Evolutionary conservation across 2,888 invertebrate species (phyloP).

Genomic region (Cordilura impudica): DNA sequence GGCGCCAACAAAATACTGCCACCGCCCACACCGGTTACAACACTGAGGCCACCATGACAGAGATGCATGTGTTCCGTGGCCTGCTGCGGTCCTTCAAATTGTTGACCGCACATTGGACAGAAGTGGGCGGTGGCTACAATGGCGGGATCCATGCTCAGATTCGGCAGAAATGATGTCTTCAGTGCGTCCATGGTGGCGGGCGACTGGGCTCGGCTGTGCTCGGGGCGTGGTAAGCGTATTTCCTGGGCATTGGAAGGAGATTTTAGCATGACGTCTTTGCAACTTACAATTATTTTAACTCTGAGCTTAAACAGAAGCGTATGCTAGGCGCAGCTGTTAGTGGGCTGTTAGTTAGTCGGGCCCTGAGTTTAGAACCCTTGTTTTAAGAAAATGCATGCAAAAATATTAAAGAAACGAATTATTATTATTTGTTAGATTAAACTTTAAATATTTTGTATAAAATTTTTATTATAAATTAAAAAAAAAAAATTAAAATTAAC

Average conservation of each 20-base stretch:
- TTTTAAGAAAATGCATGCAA: constrained; percentile 49
- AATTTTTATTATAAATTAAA: background rate
- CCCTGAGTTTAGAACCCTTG: constrained; percentile 50
- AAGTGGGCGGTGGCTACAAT: constrained; percentile 68
- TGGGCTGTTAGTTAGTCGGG: constrained; percentile 58
- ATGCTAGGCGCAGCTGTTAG: constrained; percentile 56
- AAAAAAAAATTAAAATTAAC: background rate
- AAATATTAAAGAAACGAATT: constrained; percentile 17
- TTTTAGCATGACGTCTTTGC: constrained; percentile 72
- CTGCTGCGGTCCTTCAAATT: constrained; percentile 74
- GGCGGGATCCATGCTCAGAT: constrained; percentile 75
- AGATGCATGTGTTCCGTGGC: constrained; percentile 75
- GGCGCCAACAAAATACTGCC: constrained; percentile 66
- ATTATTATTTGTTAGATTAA: constrained; percentile 7
- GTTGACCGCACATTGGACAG: constrained; percentile 76
- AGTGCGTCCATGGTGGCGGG: constrained; percentile 72
- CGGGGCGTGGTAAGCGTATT: constrained; percentile 75
- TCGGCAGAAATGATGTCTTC: constrained; percentile 75
- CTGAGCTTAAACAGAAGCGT: constrained; percentile 57
- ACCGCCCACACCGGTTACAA: constrained; percentile 66
- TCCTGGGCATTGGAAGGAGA: constrained; percentile 75
- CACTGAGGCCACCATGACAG: constrained; percentile 70
- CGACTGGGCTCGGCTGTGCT: constrained; percentile 65
- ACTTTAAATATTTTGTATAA: background rate
- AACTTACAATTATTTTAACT: constrained; percentile 38